A percentile compares a stretch with the other conserved stretches of the same genome.
phyloP scores from a whole-genome alignment of 2,888 invertebrate genomes.

The Lagria hirta region DNA sequence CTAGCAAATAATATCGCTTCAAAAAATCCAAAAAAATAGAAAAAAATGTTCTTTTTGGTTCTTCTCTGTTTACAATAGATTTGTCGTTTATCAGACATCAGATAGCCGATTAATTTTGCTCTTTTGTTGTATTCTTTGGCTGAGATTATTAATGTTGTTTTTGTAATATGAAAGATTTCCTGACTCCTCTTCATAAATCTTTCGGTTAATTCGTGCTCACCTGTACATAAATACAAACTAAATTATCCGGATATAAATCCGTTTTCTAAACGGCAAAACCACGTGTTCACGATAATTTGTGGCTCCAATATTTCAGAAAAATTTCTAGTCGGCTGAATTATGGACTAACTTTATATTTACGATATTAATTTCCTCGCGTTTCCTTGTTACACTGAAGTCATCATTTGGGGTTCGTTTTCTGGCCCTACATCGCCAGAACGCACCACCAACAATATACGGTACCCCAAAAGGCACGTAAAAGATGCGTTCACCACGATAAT shows the following conservation, averaged over 20 bases:
- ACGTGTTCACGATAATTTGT: slow-evolving; percentile 54
- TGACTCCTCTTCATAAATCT: too few relatives aligned
- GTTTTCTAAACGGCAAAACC: slow-evolving; percentile 41
- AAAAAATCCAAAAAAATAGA: too few relatives aligned
- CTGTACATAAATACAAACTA: slow-evolving; percentile 51
- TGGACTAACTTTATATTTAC: slow-evolving; percentile 55
- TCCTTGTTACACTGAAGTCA: slow-evolving; percentile 38
- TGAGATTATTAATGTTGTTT: too few relatives aligned
- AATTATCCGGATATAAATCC: slow-evolving; percentile 51
- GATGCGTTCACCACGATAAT: slow-evolving; percentile 29
- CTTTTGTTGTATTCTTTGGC: too few relatives aligned
- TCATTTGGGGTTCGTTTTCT: slow-evolving; percentile 24
- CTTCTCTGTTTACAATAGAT: too few relatives aligned
- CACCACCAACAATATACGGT: too few relatives aligned
- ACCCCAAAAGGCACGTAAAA: slow-evolving; percentile 24
- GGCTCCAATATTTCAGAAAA: slow-evolving; percentile 54
- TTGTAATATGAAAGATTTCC: too few relatives aligned
- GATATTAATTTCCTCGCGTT: slow-evolving; percentile 53
- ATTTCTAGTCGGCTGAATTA: slow-evolving; percentile 52
- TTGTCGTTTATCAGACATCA: too few relatives aligned
- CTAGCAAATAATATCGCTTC: too few relatives aligned
- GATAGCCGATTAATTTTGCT: too few relatives aligned
- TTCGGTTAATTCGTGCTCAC: slow-evolving; percentile 37
- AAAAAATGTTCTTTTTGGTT: too few relatives aligned
- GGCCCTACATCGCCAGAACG: too few relatives aligned